phyloP scores from a whole-genome alignment of 2,113 vertebrate genomes.

The Corythornis vintsioides region DNA sequence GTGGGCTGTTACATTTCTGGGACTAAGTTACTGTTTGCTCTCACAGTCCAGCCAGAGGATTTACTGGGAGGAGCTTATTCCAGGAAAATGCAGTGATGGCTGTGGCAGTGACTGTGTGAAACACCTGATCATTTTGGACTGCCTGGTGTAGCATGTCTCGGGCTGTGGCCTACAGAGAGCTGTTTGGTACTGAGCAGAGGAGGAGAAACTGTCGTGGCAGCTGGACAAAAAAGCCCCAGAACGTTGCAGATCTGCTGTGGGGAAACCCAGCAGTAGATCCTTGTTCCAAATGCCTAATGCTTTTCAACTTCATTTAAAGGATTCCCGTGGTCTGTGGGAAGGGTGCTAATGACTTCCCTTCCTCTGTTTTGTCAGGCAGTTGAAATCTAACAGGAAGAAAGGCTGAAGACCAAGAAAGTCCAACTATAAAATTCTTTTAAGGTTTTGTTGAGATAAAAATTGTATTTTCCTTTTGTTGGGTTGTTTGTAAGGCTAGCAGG shows the following conservation, averaged over 20 bases:
- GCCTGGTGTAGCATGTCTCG: neutral
- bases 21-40: neutral
- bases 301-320: neutral
- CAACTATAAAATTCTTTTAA: neutral
- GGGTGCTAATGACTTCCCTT: neutral
- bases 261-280: neutral
- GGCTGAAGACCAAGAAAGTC: neutral
- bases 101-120: neutral
- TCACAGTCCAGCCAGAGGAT: neutral
- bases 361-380: slow-evolving; percentile 27
- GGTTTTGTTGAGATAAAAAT: slow-evolving; percentile 17
- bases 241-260: neutral
- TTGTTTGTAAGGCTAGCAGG: slow-evolving; percentile 7
- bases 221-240: neutral
- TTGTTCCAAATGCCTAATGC: neutral
- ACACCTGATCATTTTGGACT: neutral
- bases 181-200: neutral
- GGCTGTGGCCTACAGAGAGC: neutral
- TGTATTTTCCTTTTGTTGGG: neutral
- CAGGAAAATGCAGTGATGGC: neutral
- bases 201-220: neutral
- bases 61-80: neutral
- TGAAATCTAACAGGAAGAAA: slow-evolving; percentile 25
- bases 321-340: neutral
- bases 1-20: neutral